phyloP scores from a whole-genome alignment of 2,888 invertebrate species.

The Eurytoma californica region DNA sequence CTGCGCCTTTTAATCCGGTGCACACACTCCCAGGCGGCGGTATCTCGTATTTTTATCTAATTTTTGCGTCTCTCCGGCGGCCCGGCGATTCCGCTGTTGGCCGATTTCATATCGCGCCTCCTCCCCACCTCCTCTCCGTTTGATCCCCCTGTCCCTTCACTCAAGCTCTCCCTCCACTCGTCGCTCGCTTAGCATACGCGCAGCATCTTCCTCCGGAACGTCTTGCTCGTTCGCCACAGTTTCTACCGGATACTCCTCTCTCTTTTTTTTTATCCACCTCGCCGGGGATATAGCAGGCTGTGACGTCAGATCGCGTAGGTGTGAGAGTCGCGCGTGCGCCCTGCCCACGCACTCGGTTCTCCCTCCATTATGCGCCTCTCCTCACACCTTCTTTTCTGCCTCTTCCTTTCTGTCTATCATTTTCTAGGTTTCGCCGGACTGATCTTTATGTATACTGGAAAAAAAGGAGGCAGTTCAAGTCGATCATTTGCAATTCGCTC shows the following conservation, averaged over 20 bases:
- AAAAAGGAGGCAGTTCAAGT: constrained; percentile 30
- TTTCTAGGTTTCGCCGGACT: neutral
- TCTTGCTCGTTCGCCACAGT: constrained; percentile 8
- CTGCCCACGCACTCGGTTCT: constrained; percentile 46
- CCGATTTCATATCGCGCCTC: constrained; percentile 33
- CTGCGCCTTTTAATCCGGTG: constrained; percentile 35
- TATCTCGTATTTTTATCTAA: constrained; percentile 52
- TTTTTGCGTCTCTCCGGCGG: constrained; percentile 26
- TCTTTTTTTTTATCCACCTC: constrained; percentile 37
- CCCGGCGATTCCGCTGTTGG: constrained; percentile 18
- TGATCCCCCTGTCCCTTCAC: constrained; percentile 36
- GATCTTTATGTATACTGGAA: neutral
- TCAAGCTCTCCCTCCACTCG: constrained; percentile 13
- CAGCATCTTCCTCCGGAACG: neutral
- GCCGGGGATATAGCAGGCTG: constrained; percentile 62
- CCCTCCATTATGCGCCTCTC: neutral
- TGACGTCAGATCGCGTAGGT: constrained; percentile 64
- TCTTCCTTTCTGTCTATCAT: constrained; percentile 41
- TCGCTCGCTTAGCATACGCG: constrained; percentile 27
- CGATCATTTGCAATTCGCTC: constrained; percentile 45
- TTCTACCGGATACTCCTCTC: constrained; percentile 13
- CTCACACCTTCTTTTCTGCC: constrained; percentile 16
- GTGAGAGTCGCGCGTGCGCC: constrained; percentile 60
- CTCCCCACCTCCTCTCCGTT: constrained; percentile 20
- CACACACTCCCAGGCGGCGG: neutral